Evolutionary conservation across 23 tunicate species (phyloP).

Genomic region (Styela plicata): DNA sequence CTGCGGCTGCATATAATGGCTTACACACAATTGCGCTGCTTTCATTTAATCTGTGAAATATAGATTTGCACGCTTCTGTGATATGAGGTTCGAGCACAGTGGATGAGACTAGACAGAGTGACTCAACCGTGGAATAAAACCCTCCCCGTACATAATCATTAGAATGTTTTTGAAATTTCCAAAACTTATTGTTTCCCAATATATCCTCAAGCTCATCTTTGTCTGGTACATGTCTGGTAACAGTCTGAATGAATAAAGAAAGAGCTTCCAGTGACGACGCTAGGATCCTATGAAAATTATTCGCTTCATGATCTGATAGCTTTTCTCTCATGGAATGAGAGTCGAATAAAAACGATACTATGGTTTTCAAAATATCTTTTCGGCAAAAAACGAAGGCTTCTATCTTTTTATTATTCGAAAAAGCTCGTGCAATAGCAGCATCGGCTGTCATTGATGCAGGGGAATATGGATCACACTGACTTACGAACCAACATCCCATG

Average conservation of each 20-base stretch:
- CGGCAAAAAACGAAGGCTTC: constrained; percentile 50
- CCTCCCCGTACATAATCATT: constrained; percentile 40
- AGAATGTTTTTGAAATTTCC: constrained; percentile 74
- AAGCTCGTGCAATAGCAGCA: constrained; percentile 48
- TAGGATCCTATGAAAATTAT: constrained; percentile 32
- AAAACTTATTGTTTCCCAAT: constrained; percentile 37
- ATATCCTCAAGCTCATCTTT: constrained; percentile 19
- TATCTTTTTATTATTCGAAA: constrained; percentile 53
- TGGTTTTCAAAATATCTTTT: constrained; percentile 50
- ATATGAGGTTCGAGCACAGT: constrained; percentile 29
- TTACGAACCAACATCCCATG: constrained; percentile 85
- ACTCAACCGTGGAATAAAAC: constrained; percentile 39
- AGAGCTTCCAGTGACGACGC: constrained; percentile 55
- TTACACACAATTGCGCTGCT: constrained; percentile 27
- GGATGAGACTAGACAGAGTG: constrained; percentile 29
- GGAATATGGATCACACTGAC: constrained; percentile 75
- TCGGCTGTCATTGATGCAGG: constrained; percentile 56
- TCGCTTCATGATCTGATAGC: constrained; percentile 26
- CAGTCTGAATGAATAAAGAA: constrained; percentile 32
- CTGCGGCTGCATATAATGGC: constrained; percentile 59
- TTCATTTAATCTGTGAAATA: constrained; percentile 61
- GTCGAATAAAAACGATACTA: constrained; percentile 36
- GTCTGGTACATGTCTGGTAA: constrained; percentile 9
- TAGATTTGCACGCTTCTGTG: constrained; percentile 28
- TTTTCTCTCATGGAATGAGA: background rate